A percentile compares a stretch with the other conserved stretches of the same genome.
phyloP scores from a whole-genome alignment of 2,888 invertebrate genomes.

The Pristionchus fissidentatus region DNA sequence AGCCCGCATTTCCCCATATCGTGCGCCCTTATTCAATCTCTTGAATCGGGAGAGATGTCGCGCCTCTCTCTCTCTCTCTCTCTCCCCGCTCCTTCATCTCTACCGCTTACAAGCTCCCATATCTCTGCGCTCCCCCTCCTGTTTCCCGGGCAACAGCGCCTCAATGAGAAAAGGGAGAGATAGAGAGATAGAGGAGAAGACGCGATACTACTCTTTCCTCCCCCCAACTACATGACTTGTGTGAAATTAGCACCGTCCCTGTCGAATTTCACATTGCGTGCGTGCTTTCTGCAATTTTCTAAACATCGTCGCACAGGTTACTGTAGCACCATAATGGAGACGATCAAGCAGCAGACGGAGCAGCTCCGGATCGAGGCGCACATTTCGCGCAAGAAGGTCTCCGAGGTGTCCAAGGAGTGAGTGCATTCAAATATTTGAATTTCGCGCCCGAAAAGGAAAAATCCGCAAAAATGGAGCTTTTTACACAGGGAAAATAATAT shows the following conservation, averaged over 20 bases:
- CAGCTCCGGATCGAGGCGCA: conserved; percentile 66
- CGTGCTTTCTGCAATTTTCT: background rate
- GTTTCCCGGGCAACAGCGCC: background rate
- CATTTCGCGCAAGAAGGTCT: conserved; percentile 66
- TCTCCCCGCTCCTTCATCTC: background rate
- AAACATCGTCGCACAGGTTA: background rate
- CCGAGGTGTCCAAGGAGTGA: conserved; percentile 69
- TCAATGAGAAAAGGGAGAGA: background rate
- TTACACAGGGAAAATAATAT: background rate
- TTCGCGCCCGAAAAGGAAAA: background rate
- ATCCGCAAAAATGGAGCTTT: background rate
- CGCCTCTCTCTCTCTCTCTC: conserved; percentile 23
- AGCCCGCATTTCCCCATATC: background rate
- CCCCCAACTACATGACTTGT: no score
- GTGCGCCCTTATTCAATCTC: conserved; percentile 21
- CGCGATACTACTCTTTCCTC: no score
- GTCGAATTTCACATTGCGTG: conserved; percentile 1
- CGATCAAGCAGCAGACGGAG: conserved; percentile 55
- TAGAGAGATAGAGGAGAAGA: no score
- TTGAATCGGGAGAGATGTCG: background rate
- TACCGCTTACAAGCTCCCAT: no score
- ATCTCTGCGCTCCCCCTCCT: conserved; percentile 9
- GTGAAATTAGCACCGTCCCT: background rate
- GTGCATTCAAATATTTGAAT: conserved; percentile 49
- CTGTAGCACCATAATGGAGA: conserved; percentile 47